These are phyloP conservation scores for Heterotilapia buettikoferi DNA, from an alignment of 2,113 vertebrate genomes.

Conservation along the genomic window DNA sequence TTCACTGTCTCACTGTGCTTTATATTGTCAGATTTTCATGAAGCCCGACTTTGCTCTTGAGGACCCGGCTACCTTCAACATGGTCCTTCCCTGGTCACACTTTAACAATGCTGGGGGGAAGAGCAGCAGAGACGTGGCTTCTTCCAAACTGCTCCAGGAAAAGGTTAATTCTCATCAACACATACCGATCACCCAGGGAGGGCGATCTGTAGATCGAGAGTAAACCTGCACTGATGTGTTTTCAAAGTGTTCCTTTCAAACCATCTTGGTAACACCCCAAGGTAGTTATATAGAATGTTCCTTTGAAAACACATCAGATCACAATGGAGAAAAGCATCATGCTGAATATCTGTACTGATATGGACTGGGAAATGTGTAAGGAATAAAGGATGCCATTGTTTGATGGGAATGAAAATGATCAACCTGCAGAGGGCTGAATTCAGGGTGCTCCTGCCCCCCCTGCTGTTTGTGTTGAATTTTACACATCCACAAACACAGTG, in stretches of 20 bases:
- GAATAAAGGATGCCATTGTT: not conserved
- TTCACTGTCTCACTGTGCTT: not conserved
- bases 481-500: not conserved
- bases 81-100: constrained; percentile 97
- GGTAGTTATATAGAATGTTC: accelerated
- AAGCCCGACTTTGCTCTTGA: constrained; percentile 96
- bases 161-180: constrained; percentile 73
- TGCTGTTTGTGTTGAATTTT: not conserved
- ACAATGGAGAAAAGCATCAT: not conserved
- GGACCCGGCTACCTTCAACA: constrained; percentile 88
- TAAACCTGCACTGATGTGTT: not conserved
- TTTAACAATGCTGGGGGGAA: constrained; percentile 89
- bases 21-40: constrained; percentile 88
- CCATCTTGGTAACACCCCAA: not conserved
- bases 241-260: not conserved
- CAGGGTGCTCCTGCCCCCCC: not conserved
- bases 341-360: not conserved
- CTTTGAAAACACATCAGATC: not conserved
- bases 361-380: not conserved
- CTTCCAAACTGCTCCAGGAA: constrained; percentile 93
- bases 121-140: constrained; percentile 85
- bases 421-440: not conserved
- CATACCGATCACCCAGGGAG: not conserved
- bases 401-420: not conserved
- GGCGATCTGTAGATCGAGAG: not conserved